A percentile compares a stretch with the other conserved stretches of the same genome.
Evolutionary conservation across 2,113 vertebrate species (phyloP).

Genomic region (Laterallus jamaicensis): DNA sequence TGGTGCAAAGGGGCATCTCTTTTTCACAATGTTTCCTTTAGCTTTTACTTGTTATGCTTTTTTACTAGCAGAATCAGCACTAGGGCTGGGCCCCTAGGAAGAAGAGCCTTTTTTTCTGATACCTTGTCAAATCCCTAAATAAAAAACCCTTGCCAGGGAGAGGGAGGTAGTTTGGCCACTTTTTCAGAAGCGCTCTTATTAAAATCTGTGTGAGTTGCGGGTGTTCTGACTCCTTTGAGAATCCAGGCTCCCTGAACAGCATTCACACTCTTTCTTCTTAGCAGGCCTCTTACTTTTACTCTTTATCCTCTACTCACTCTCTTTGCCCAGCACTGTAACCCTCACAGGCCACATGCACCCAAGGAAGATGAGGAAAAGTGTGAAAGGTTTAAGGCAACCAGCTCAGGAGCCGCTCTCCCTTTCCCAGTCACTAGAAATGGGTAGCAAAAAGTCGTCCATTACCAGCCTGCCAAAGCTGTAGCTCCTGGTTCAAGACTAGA

Average conservation of each 20-base stretch:
- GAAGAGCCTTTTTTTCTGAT: neutral
- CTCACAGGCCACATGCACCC: neutral
- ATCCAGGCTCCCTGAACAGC: neutral
- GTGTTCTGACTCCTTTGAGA: slow-evolving; percentile 16
- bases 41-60: neutral
- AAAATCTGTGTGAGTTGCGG: neutral
- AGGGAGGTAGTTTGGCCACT: neutral
- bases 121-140: neutral
- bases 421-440: neutral
- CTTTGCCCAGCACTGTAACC: neutral
- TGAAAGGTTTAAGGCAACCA: neutral
- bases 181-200: neutral
- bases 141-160: neutral
- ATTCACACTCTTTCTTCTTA: neutral
- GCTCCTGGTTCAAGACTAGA: slow-evolving; percentile 27
- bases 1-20: neutral
- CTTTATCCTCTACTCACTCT: neutral
- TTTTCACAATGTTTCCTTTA: neutral
- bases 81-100: neutral
- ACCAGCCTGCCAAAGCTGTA: neutral
- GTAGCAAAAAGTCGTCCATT: neutral
- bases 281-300: neutral
- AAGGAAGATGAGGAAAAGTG: neutral
- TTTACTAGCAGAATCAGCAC: neutral
- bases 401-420: neutral